Evolutionary conservation across 2,888 invertebrate species (phyloP), one percentile per base, ranked within the genome.

Genomic region (Ferrisia virgata): DNA sequence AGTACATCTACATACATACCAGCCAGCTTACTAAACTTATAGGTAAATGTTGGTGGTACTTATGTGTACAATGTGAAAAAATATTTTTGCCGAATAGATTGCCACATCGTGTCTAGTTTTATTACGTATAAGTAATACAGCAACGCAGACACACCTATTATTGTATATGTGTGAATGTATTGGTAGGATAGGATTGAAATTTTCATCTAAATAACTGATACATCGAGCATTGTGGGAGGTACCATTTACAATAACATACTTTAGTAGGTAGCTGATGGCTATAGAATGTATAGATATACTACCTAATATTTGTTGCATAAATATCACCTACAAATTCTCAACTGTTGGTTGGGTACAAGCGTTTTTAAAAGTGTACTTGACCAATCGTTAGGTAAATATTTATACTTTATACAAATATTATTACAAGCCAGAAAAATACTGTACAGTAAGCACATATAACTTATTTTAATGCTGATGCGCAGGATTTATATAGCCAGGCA

Each of bases 391-490:
- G 15, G 72, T 72, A 31, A 72, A 72, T 72, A 72, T 72, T 72
- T 72, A 72, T 72, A 72, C 72, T 72, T 72, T 72, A 47, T 47
- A 72, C 72, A 72, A 72, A 72, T 72, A 72, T 72, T 72, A 72
- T 72, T 72, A 72, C 72, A 72, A 72, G 33, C 13, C 33, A 33
- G 72, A 6, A 72, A 72, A 64, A 9, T 64, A 53, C 43, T 15
- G n/a, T n/a, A n/a, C n/a, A n/a, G n/a, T n/a, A n/a, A 43, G 43
- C 15, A 15, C 3, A 43, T 43, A 2, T 43, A n/a, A n/a, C n/a
- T n/a, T n/a, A n/a, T n/a, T n/a, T 43, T 15, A 15, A 43, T 43
- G 43, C 43, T 43, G 15, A 43, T 43, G 13, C 13, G 8, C 8
- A 36, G 36, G 36, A 2, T 11, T 6, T 47, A 47, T 47, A n/a